These are phyloP conservation scores for Epizoanthus ramosus DNA, from an alignment of 92 coral and sea anemone species.

Conservation along the genomic window DNA sequence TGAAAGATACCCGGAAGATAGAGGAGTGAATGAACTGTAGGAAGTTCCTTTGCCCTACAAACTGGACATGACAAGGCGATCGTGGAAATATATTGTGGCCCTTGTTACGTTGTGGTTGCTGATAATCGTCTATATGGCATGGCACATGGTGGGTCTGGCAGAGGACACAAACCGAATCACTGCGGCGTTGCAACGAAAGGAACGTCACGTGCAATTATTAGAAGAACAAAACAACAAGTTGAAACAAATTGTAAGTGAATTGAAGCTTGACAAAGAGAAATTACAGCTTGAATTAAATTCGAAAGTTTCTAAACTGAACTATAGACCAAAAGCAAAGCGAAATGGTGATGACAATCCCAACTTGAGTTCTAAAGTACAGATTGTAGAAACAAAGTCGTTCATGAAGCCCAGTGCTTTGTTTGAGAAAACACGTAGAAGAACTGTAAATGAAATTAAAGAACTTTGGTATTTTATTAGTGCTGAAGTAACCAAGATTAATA, in stretches of 20 bases:
- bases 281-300: constrained; percentile 53
- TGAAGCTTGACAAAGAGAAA: constrained; percentile 56
- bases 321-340: constrained; percentile 17
- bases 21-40: not conserved
- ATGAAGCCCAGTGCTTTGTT: constrained; percentile 58
- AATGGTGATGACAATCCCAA: not conserved
- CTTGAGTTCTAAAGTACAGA: not conserved
- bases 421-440: constrained; percentile 68
- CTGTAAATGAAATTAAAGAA: constrained; percentile 81
- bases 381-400: constrained; percentile 2
- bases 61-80: constrained; percentile 59
- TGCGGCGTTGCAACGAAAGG: constrained; percentile 60
- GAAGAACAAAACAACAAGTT: constrained; percentile 63
- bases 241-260: constrained; percentile 66
- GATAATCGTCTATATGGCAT: constrained; percentile 80
- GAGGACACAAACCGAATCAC: constrained; percentile 74
- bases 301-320: constrained; percentile 50
- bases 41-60: not conserved
- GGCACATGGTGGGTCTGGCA: constrained; percentile 72
- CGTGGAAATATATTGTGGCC: constrained; percentile 71
- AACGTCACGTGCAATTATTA: constrained; percentile 65
- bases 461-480: constrained; percentile 93
- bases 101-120: constrained; percentile 76
- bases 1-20: not conserved
- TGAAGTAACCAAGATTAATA: constrained; percentile 73